Evolutionary conservation across 2,888 invertebrate genomes (phyloP), one percentile per base, ranked within the genome.

Genomic region (Gerris lacustris): DNA sequence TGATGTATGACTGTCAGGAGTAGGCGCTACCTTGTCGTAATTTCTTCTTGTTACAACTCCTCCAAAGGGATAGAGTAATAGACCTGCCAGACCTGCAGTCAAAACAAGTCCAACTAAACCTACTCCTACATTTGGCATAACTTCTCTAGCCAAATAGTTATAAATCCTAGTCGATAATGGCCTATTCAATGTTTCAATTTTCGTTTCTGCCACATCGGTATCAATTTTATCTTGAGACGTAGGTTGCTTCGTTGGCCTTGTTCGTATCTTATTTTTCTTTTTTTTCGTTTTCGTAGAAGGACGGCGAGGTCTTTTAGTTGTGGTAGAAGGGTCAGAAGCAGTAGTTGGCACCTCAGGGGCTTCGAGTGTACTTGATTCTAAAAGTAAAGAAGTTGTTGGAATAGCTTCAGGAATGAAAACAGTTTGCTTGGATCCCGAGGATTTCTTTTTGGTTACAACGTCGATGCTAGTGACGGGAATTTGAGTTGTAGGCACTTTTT

Each of bases 41-140:
- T 76, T 75, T 55, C 78, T 74, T 44, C 77, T 75, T 44, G 81
- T 77, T 0, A 87, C 84, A 0, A 87, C 85, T 6, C 86, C 85
- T 1, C 87, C 83, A 74, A 90, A 89, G 6, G 91, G 90, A 81
- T 90, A 90, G 31, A 90, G 81, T 79, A 90, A 88, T 76, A 90
- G 89, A 70, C 89, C 88, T 47, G 91, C 91, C 55, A 91, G 79
- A 4, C 91, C 91, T 4, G 88, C 88, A 63, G 88, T 84, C 72
- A 90, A 85, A 73, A 90, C 87, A 64, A 91, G 79, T 1, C 91
- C 90, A 11, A 90, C 86, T 31, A 91, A 81, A 76, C 91, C 90
- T 0, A 90, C 88, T 0, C 91, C 90, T 31, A 91, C 88, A 45
- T 89, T 88, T 0, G 91, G 90, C 88, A 91, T 90, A 0, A 91